These are phyloP conservation scores for Schizotus pectinicornis DNA, from an alignment of 2,888 invertebrate genomes.

Conservation along the genomic window DNA sequence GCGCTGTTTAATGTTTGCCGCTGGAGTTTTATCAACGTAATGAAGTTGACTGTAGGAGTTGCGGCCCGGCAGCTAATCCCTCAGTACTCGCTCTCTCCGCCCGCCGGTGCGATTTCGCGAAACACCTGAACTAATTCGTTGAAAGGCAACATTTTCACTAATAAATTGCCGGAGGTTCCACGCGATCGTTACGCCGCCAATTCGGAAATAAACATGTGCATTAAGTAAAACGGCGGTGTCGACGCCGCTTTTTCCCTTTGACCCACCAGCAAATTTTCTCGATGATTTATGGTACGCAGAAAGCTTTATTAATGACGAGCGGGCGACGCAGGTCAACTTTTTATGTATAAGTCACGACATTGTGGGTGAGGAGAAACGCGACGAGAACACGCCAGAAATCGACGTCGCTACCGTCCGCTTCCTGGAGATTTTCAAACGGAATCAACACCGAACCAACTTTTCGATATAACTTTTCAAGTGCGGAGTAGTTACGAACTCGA, in stretches of 20 bases:
- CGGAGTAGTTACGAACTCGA: slow-evolving; percentile 10
- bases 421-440: slow-evolving; percentile 17
- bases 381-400: slow-evolving; percentile 5
- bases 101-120: not conserved
- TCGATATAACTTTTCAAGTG: no score
- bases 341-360: slow-evolving; percentile 20
- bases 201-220: slow-evolving; percentile 2
- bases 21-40: slow-evolving; percentile 10
- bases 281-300: slow-evolving; percentile 20
- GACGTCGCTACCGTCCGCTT: not conserved
- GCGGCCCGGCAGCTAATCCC: no score
- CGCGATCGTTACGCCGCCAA: not conserved
- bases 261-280: slow-evolving; percentile 5
- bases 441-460: slow-evolving; percentile 5
- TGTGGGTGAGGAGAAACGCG: slow-evolving; percentile 14
- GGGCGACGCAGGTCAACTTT: slow-evolving; percentile 7
- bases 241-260: slow-evolving; percentile 13
- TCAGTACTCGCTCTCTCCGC: no score
- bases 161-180: not conserved
- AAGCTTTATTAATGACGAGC: slow-evolving; percentile 25
- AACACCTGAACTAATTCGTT: slow-evolving; percentile 20
- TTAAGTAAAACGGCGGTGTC: slow-evolving; percentile 17
- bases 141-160: slow-evolving; percentile 16
- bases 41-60: slow-evolving; percentile 8
- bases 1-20: slow-evolving; percentile 15